Evolutionary conservation across 2,888 invertebrate genomes (phyloP).

Genomic region (Protodeltote pygarga): DNA sequence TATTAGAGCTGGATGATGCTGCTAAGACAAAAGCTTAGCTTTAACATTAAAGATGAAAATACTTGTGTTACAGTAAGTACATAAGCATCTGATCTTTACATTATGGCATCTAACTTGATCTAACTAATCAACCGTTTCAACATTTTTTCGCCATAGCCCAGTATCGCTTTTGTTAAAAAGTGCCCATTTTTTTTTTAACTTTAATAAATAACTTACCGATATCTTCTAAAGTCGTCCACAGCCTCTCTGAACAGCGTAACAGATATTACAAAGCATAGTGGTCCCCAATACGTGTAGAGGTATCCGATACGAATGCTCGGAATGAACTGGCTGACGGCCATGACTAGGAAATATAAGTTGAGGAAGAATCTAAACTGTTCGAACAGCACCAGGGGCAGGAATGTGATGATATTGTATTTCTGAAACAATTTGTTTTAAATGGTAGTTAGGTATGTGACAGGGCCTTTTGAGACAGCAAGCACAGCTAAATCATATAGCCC

Average conservation of each 20-base stretch:
- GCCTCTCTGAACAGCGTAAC: conserved; percentile 99
- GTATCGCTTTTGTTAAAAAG: too few species aligned
- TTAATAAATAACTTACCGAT: conserved; percentile 75
- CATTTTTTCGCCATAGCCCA: too few species aligned
- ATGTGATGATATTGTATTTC: conserved; percentile 98
- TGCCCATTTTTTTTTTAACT: too few species aligned
- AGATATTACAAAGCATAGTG: conserved; percentile 97
- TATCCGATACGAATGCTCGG: conserved; percentile 98
- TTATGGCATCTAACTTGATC: too few species aligned
- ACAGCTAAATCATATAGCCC: too few species aligned
- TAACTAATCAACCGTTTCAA: too few species aligned
- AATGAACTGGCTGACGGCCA: conserved; percentile 99
- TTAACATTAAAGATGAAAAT: too few species aligned
- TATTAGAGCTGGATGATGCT: too few species aligned
- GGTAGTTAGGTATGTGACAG: neutral
- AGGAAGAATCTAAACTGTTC: conserved; percentile 99
- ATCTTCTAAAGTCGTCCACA: conserved; percentile 97
- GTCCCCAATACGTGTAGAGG: conserved; percentile 99
- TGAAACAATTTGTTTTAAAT: conserved; percentile 76
- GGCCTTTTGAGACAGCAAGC: neutral
- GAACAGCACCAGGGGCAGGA: conserved; percentile 96
- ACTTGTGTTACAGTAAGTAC: too few species aligned
- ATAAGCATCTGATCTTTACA: too few species aligned
- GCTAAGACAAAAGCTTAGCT: too few species aligned
- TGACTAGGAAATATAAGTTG: conserved; percentile 98